Conservation (phyloP, 2,888 invertebrate genomes). For the Stenolophus ochropezus region DNA sequence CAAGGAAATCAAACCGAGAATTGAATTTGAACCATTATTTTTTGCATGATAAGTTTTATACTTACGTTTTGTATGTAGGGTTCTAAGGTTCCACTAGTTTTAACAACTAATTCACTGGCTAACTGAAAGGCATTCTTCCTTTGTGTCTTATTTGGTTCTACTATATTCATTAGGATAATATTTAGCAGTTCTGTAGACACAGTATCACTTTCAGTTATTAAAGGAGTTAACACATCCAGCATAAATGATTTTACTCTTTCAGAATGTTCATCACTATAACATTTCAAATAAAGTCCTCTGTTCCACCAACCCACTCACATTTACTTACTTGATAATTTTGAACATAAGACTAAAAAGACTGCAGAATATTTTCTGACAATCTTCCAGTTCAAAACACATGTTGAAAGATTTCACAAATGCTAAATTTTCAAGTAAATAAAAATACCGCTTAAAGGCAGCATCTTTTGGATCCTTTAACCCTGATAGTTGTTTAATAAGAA, state of each 20-base stretch:
- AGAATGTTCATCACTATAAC: slow-evolving; percentile 92
- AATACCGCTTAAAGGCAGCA: slow-evolving; percentile 97
- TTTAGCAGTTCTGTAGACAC: slow-evolving; percentile 96
- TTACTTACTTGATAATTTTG: slow-evolving; percentile 93
- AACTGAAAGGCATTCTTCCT: slow-evolving; percentile 92
- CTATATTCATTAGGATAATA: slow-evolving; percentile 93
- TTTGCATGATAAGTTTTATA: too few relatives aligned
- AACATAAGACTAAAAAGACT: slow-evolving; percentile 95
- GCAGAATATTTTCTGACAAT: slow-evolving; percentile 97
- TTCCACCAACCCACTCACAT: not conserved
- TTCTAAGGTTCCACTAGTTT: slow-evolving; percentile 94
- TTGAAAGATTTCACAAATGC: slow-evolving; percentile 99
- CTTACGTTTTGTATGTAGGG: slow-evolving; percentile 94
- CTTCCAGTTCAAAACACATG: slow-evolving; percentile 98
- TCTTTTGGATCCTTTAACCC: slow-evolving; percentile 97
- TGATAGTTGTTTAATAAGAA: slow-evolving; percentile 93
- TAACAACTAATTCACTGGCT: slow-evolving; percentile 93
- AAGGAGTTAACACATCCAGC: slow-evolving; percentile 94
- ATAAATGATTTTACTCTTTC: slow-evolving; percentile 97
- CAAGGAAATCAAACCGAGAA: too few relatives aligned
- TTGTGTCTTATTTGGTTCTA: slow-evolving; percentile 93
- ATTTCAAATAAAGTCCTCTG: slow-evolving; percentile 28
- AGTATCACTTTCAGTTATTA: slow-evolving; percentile 96
- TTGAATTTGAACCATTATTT: too few relatives aligned
- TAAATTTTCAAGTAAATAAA: slow-evolving; percentile 96